Percentiles rank a stretch among this genome's conserved stretches.
phyloP scores from a whole-genome alignment of 2,113 vertebrate genomes.

The Atlantisia rogersi region DNA sequence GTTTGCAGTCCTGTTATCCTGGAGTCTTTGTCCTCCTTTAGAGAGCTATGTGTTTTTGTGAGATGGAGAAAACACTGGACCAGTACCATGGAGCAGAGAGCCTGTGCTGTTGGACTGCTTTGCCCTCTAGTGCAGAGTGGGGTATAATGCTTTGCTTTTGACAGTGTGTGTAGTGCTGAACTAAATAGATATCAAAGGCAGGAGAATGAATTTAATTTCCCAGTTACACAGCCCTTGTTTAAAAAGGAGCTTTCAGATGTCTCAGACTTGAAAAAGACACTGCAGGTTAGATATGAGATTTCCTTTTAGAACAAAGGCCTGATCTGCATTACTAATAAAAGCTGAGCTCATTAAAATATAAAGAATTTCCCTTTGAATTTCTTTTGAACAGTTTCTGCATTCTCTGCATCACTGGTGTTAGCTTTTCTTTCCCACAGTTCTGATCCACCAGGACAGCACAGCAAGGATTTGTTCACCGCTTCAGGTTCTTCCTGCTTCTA shows the following conservation, averaged over 20 bases:
- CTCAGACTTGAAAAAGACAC: not conserved
- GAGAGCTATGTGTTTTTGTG: not conserved
- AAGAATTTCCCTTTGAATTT: conserved; percentile 32
- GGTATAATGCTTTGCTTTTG: not conserved
- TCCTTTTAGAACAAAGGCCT: conserved; percentile 30
- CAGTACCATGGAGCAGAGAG: not conserved
- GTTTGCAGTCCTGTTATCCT: not conserved
- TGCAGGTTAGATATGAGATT: conserved; percentile 5
- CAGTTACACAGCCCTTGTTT: not conserved
- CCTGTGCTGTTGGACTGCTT: not conserved
- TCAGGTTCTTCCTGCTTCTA: not conserved
- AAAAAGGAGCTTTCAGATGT: not conserved
- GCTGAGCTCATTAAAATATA: not conserved
- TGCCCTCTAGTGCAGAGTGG: not conserved
- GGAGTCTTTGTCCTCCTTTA: not conserved
- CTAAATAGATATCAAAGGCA: not conserved
- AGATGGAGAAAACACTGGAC: not conserved
- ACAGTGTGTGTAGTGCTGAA: not conserved
- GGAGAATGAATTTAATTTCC: not conserved
- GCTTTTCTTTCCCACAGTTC: not conserved
- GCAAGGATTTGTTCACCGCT: not conserved
- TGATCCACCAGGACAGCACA: not conserved
- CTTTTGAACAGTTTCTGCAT: not conserved
- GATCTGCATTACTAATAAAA: conserved; percentile 45
- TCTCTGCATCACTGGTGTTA: not conserved